Evolutionary conservation across 2,888 invertebrate genomes (phyloP).

Genomic region (Cryptus viduatorius): DNA sequence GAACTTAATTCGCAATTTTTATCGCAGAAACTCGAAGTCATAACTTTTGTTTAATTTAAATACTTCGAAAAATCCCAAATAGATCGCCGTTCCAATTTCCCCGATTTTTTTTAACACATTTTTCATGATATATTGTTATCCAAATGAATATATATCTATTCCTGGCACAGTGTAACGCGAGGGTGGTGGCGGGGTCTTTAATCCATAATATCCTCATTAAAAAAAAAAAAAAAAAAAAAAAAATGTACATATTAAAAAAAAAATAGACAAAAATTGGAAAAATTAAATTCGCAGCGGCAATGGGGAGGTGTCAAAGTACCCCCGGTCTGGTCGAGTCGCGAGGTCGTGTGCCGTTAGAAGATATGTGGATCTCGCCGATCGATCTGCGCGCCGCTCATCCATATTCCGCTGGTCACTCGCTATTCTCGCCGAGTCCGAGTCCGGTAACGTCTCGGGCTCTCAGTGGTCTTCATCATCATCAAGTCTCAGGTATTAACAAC

Average conservation of each 20-base stretch:
- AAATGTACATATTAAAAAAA: background rate
- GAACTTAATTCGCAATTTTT: too few species aligned
- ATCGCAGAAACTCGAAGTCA: too few species aligned
- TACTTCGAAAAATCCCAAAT: too few species aligned
- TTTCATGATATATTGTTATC: background rate
- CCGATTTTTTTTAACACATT: background rate
- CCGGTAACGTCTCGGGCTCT: conserved; percentile 77
- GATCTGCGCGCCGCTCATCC: conserved; percentile 80
- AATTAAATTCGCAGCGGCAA: conserved; percentile 90
- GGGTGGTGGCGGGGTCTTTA: conserved; percentile 21
- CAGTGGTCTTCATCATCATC: conserved; percentile 63
- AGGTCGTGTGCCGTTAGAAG: conserved; percentile 95
- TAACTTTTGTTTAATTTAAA: too few species aligned
- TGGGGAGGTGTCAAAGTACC: conserved; percentile 98
- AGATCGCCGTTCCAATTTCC: too few species aligned
- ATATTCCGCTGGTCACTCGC: conserved; percentile 78
- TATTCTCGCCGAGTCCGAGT: conserved; percentile 83
- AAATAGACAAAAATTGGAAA: conserved; percentile 31
- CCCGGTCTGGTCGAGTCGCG: conserved; percentile 97
- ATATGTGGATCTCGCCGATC: conserved; percentile 91
- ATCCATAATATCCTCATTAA: background rate
- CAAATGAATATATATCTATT: background rate
- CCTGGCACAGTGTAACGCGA: conserved; percentile 7
- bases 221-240: conserved; percentile 2
- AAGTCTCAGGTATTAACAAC: conserved; percentile 63